Conservation (phyloP, 2,797 vertebrate species). For the Carcharodon carcharias region DNA sequence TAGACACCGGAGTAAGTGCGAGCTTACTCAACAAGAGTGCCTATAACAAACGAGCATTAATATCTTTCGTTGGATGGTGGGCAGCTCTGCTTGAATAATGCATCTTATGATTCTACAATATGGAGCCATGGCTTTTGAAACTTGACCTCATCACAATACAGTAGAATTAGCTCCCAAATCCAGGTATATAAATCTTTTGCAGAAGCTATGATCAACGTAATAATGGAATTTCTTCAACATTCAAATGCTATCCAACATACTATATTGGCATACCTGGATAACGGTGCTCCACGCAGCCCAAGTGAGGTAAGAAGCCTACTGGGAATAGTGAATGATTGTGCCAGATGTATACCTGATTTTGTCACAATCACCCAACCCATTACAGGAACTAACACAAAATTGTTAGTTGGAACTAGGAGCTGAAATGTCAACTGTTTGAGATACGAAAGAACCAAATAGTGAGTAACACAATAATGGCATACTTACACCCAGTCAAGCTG, state of each 20-base stretch:
- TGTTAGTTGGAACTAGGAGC: not conserved
- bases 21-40: constrained; percentile 20
- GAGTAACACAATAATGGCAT: not conserved
- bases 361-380: constrained; percentile 16
- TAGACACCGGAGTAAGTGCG: constrained; percentile 8
- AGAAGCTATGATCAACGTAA: not conserved
- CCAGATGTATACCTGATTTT: not conserved
- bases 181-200: not conserved
- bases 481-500: not conserved
- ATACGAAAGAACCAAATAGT: not conserved
- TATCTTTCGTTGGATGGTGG: not conserved
- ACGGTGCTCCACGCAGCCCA: not conserved
- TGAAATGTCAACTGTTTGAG: not conserved
- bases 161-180: not conserved
- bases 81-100: not conserved
- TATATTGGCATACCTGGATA: constrained; percentile 8
- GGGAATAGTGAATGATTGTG: constrained; percentile 30
- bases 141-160: not conserved
- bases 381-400: not conserved
- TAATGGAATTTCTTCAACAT: constrained; percentile 24
- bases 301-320: constrained; percentile 30
- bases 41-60: not conserved
- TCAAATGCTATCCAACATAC: not conserved
- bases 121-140: constrained; percentile 20
- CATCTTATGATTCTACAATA: not conserved